Percentiles rank a stretch among this genome's conserved stretches.
Conservation (phyloP, 1,140 invertebrate species). For the Marisa cornuarietis region DNA sequence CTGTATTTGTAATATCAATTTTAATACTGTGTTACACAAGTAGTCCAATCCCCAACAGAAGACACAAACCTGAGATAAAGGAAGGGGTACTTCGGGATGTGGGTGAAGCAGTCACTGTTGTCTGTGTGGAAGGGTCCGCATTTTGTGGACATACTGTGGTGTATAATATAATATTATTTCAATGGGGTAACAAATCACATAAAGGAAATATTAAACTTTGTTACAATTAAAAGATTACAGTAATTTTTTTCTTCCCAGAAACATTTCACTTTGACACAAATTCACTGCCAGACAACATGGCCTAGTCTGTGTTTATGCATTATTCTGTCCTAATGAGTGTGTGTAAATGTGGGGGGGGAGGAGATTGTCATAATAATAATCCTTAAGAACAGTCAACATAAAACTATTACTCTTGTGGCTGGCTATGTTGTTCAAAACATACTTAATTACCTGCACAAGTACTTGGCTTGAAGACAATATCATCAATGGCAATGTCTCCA, state of each 20-base stretch:
- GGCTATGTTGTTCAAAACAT: background rate
- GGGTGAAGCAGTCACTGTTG: slow-evolving; percentile 21
- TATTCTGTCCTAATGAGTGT: too few species aligned
- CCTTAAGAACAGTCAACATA: background rate
- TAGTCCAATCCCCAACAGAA: background rate
- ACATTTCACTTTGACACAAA: background rate
- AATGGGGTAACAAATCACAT: background rate
- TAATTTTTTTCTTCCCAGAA: background rate
- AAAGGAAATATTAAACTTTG: background rate
- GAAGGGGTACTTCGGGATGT: slow-evolving; percentile 4
- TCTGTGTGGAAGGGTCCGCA: slow-evolving; percentile 45
- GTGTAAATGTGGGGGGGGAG: too few species aligned
- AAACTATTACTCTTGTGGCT: background rate
- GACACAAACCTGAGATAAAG: slow-evolving; percentile 5
- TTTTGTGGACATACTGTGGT: slow-evolving; percentile 45
- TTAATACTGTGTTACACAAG: background rate
- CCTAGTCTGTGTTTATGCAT: too few species aligned
- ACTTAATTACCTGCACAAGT: slow-evolving; percentile 36
- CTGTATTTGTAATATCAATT: background rate
- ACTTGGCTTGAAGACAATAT: slow-evolving; percentile 46
- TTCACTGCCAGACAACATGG: background rate
- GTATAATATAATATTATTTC: background rate
- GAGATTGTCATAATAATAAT: background rate
- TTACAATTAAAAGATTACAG: background rate
- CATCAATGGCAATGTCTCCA: slow-evolving; percentile 60